Evolutionary conservation across 2,797 vertebrate genomes (phyloP).

Genomic region (Typhlichthys eigenmanni): DNA sequence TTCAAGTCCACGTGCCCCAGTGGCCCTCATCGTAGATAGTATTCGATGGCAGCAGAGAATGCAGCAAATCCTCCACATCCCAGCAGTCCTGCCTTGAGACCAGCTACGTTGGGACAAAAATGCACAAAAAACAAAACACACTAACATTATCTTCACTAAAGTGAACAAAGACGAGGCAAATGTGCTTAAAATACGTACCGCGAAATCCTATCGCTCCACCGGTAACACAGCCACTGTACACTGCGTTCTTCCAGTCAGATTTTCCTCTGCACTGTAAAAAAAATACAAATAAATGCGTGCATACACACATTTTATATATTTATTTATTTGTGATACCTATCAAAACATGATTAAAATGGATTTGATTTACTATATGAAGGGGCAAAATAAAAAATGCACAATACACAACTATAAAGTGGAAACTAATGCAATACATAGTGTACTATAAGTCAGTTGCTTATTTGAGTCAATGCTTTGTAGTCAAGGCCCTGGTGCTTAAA

Average conservation of each 20-base stretch:
- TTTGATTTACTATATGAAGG: not conserved
- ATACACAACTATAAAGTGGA: too few species aligned
- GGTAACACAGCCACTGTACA: slow-evolving; percentile 93
- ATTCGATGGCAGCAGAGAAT: slow-evolving; percentile 95
- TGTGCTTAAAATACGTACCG: slow-evolving; percentile 72
- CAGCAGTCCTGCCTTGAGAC: slow-evolving; percentile 89
- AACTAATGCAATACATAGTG: too few species aligned
- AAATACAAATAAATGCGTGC: slow-evolving; percentile 5
- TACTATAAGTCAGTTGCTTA: too few species aligned
- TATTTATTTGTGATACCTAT: too few species aligned
- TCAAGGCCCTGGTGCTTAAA: too few species aligned
- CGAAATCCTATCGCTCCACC: slow-evolving; percentile 94
- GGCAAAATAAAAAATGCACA: too few species aligned
- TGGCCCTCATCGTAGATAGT: slow-evolving; percentile 88
- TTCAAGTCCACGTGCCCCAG: not conserved
- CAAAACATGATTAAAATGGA: too few species aligned
- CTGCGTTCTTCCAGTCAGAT: slow-evolving; percentile 97
- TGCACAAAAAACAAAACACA: not conserved
- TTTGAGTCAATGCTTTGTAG: too few species aligned
- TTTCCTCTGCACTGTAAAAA: slow-evolving; percentile 86
- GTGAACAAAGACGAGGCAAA: not conserved
- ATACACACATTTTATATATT: too few species aligned
- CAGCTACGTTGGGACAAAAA: slow-evolving; percentile 75
- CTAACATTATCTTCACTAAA: not conserved
- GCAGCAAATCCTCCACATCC: slow-evolving; percentile 96